Percentiles rank a stretch among this genome's conserved stretches.
These are phyloP conservation scores for Listronotus bonariensis DNA, from an alignment of 1,140 invertebrate genomes.

Conservation along the genomic window DNA sequence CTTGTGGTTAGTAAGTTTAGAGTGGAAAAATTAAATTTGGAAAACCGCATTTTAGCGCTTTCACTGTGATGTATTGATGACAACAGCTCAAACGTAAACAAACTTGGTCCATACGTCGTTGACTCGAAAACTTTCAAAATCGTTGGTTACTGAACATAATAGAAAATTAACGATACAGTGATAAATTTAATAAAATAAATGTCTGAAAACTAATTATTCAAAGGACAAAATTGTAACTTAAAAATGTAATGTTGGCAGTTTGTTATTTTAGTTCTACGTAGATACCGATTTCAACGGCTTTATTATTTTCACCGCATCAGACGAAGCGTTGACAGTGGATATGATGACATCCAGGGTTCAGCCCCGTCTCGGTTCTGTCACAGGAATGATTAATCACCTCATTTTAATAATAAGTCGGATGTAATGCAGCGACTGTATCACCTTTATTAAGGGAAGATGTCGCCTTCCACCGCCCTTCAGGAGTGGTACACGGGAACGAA, in stretches of 20 bases:
- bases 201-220: no score
- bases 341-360: constrained; percentile 35
- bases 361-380: constrained; percentile 28
- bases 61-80: no score
- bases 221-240: not conserved
- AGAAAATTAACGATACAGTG: no score
- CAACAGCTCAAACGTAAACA: no score
- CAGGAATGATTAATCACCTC: constrained; percentile 40
- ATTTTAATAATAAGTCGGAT: constrained; percentile 41
- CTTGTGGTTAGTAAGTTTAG: no score
- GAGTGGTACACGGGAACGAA: not conserved
- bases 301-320: constrained; percentile 30
- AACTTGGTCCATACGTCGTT: no score
- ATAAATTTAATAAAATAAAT: no score
- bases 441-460: constrained; percentile 38
- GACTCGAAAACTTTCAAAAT: no score
- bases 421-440: constrained; percentile 36
- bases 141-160: no score
- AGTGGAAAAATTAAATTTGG: no score
- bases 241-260: not conserved
- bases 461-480: not conserved
- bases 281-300: constrained; percentile 27
- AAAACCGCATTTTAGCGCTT: no score
- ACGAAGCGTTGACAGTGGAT: constrained; percentile 20
- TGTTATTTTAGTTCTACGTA: not conserved